These are phyloP conservation scores for Acromyrmex charruanus DNA, from an alignment of 1,140 invertebrate species.

Conservation along the genomic window DNA sequence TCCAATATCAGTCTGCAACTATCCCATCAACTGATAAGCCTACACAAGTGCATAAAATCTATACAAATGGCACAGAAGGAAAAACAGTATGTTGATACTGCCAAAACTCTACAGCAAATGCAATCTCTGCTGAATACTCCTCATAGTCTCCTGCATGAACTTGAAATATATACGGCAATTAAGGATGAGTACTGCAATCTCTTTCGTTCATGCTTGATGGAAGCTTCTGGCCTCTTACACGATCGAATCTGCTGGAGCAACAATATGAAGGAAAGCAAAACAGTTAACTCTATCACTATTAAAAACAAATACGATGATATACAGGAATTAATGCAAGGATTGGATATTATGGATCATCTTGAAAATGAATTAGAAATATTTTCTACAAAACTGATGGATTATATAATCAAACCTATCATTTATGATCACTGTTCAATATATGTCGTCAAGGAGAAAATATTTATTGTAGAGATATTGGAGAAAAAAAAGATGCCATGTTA, in stretches of 20 bases:
- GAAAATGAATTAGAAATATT: slow-evolving; percentile 86
- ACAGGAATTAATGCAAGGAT: slow-evolving; percentile 85
- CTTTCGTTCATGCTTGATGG: slow-evolving; percentile 83
- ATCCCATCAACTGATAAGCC: slow-evolving; percentile 85
- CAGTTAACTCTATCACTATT: slow-evolving; percentile 77
- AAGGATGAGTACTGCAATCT: slow-evolving; percentile 83
- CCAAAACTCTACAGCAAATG: slow-evolving; percentile 86
- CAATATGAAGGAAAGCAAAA: slow-evolving; percentile 69
- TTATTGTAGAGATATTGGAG: slow-evolving; percentile 85
- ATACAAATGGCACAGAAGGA: slow-evolving; percentile 85
- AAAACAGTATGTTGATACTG: slow-evolving; percentile 85
- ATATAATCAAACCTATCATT: slow-evolving; percentile 88
- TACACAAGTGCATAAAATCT: slow-evolving; percentile 86
- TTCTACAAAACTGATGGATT: slow-evolving; percentile 85
- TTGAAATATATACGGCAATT: slow-evolving; percentile 85
- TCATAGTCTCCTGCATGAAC: slow-evolving; percentile 84
- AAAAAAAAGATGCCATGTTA: slow-evolving; percentile 86
- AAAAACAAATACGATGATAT: slow-evolving; percentile 82
- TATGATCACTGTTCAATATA: slow-evolving; percentile 85
- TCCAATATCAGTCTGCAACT: slow-evolving; percentile 86
- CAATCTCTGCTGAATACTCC: slow-evolving; percentile 85
- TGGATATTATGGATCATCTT: slow-evolving; percentile 85
- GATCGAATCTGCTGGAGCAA: slow-evolving; percentile 83
- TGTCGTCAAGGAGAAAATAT: slow-evolving; percentile 80
- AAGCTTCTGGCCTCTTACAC: slow-evolving; percentile 85